phyloP scores from a whole-genome alignment of 2,113 vertebrate species.

The Paramormyrops kingsleyae region DNA sequence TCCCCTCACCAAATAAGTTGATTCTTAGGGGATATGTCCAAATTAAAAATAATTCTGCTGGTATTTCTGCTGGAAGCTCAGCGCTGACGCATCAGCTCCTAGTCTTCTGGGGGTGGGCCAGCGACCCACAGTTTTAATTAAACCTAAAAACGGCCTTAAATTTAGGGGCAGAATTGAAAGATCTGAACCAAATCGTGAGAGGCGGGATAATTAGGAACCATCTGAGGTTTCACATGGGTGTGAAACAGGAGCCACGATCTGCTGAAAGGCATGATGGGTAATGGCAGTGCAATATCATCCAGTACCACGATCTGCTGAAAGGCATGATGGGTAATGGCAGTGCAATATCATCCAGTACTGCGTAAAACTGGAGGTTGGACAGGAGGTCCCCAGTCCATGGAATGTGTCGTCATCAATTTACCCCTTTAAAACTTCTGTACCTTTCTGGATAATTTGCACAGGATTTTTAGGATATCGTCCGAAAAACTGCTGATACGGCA shows the following conservation, averaged over 20 bases:
- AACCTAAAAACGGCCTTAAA: background rate
- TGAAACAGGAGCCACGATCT: background rate
- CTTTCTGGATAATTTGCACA: background rate
- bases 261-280: background rate
- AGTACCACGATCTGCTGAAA: background rate
- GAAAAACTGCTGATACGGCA: background rate
- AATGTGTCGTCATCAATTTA: background rate
- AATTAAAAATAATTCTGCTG: background rate
- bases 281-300: background rate
- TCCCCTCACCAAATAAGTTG: background rate
- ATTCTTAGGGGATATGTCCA: background rate
- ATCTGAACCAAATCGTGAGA: background rate
- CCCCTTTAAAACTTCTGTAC: background rate
- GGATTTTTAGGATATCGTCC: background rate
- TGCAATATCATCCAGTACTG: background rate
- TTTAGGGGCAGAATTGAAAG: background rate
- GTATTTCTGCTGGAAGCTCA: background rate
- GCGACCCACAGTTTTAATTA: background rate
- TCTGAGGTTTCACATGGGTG: background rate
- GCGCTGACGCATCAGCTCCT: background rate
- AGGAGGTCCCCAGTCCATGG: background rate
- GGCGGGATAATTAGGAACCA: background rate
- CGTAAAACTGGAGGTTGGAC: background rate
- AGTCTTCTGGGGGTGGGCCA: background rate
- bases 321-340: background rate